Base-by-base conservation (phyloP, 2,888 invertebrate species). In the Lycia hirtaria region DNA sequence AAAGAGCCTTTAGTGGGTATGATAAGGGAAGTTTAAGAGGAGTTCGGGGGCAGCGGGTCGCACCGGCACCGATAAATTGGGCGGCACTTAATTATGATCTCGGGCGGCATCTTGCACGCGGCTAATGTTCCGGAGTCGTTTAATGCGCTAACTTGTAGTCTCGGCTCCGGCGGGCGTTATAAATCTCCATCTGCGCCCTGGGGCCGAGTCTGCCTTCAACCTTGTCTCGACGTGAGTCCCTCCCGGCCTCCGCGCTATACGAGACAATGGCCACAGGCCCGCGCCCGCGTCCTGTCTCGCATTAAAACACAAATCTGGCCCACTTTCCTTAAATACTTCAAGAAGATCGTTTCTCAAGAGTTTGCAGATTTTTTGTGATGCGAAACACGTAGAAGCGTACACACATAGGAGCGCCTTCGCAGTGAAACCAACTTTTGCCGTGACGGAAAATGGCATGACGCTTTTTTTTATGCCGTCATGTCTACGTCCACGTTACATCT, bases 1-100 rank as follows among this genome's bases (percentile, higher is more conserved):
- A 91, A 89, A 88, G 91, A 88, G 88, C 83, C 76, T 83, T 87
- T 84, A 89, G 87, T 88, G 83, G 80, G 81, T 83, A 82, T 87
- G 91, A 91, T 91, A 91, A 91, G 90, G 81, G 83, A 88, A 90
- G 82, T 90, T 91, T 87, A 86, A 87, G 88, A 85, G 86, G 85
- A 88, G 88, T 90, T 84, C 78, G 78, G 80, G 85, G 78, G 82
- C 83, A 65, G 57, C 65, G 88, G 90, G 89, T 88, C 90, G 88
- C 52, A 53, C 57, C 52, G 52, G 57, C 81, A 77, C 91, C 92
- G 88, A 92, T 92, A 92, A 91, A 92, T 92, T 89, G 91, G 90
- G 87, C 87, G 88, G 88, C 90, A 91, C 89, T 92, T 92, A 92
- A 92, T 92, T 92, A 92, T 90, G 91, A 92, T 91, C 90, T 90